A percentile compares a stretch with the other conserved stretches of the same genome.
These are phyloP conservation scores for Magallana angulata DNA, from an alignment of 1,140 invertebrate genomes.

Conservation along the genomic window DNA sequence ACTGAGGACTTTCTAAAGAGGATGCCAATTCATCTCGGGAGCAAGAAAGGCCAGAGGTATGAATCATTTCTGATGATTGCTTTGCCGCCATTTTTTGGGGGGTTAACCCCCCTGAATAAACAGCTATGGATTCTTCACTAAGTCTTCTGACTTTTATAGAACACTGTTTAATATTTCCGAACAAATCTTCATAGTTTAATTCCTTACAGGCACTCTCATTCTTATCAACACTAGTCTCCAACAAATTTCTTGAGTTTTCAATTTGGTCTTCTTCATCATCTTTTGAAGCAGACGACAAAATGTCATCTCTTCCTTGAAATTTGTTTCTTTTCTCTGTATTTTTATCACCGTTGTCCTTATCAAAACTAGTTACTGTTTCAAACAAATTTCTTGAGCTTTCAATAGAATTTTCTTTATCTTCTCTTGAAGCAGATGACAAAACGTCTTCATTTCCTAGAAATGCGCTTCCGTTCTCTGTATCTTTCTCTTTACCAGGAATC, in stretches of 20 bases:
- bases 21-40: neutral
- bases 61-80: neutral
- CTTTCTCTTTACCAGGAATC: neutral
- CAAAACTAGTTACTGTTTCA: neutral
- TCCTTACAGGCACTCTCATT: neutral
- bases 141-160: conserved; percentile 23
- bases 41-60: neutral
- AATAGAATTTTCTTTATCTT: no score
- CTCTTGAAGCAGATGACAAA: neutral
- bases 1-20: neutral
- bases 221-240: neutral
- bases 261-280: no score
- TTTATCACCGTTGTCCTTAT: neutral
- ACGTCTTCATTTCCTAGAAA: neutral
- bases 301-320: neutral
- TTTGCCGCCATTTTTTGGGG: neutral
- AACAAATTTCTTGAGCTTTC: no score
- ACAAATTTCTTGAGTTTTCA: no score
- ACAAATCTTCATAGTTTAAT: neutral
- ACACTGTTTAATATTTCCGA: conserved; percentile 26
- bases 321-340: neutral
- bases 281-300: neutral
- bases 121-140: conserved; percentile 11
- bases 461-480: neutral
- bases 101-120: neutral